phyloP scores from a whole-genome alignment of 2,113 vertebrate genomes.

The Catagonus wagneri region DNA sequence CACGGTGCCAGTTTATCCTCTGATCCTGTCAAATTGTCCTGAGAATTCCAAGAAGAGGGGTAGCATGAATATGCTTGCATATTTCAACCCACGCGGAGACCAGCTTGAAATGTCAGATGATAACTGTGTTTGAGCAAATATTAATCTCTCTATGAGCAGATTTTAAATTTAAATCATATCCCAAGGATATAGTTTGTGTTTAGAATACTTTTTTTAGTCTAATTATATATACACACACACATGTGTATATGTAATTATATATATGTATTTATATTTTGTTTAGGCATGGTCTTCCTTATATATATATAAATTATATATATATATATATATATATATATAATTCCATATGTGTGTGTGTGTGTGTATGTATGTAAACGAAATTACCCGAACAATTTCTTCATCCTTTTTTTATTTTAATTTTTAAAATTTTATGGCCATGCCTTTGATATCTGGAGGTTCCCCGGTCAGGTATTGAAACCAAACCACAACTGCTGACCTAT shows the following conservation, averaged over 20 bases:
- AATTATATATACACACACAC: too few relatives aligned
- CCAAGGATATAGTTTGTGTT: conserved; percentile 20
- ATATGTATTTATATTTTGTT: too few relatives aligned
- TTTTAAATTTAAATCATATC: conserved; percentile 29
- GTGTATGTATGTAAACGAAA: too few relatives aligned
- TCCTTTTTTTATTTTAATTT: neutral
- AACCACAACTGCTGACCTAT: too few relatives aligned
- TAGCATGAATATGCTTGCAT: neutral
- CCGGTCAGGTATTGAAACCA: too few relatives aligned
- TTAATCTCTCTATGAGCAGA: neutral
- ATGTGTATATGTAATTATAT: too few relatives aligned
- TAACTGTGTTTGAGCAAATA: conserved; percentile 50
- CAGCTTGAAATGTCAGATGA: conserved; percentile 73
- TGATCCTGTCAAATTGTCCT: conserved; percentile 34
- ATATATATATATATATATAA: too few relatives aligned
- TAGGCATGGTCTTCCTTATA: too few relatives aligned
- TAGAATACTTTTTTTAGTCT: neutral
- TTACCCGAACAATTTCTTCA: too few relatives aligned
- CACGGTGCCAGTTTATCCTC: neutral
- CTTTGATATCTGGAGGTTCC: too few relatives aligned
- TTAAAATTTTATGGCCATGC: neutral
- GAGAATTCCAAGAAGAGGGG: conserved; percentile 65
- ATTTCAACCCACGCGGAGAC: conserved; percentile 74
- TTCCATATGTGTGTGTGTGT: too few relatives aligned
- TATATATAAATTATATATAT: too few relatives aligned